Percentiles rank a stretch among this genome's conserved stretches.
phyloP scores from a whole-genome alignment of 2,113 vertebrate species.

The human region GRCh38 chr2:206101001-206101500 shows the following conservation, averaged over 20 bases:
- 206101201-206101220: neutral
- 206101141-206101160: neutral
- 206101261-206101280: neutral
- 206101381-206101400: neutral
- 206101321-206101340: neutral
- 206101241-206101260: neutral
- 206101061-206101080: neutral
- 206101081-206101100: neutral
- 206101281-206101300: neutral
- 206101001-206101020: neutral
- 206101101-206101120: neutral
- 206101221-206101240: neutral
- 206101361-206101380: neutral
- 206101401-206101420: too few relatives aligned
- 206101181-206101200: neutral
- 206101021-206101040: neutral
- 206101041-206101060: neutral
- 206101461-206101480: too few relatives aligned
- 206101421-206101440: too few relatives aligned
- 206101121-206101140: neutral
- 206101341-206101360: neutral
- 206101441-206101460: too few relatives aligned
- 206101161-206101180: constrained; percentile 6
- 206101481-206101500: too few relatives aligned
- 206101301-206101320: neutral